Evolutionary conservation across 1,140 invertebrate genomes (phyloP), one percentile per base, ranked within the genome.

Genomic region (Platorchestia sp.): DNA sequence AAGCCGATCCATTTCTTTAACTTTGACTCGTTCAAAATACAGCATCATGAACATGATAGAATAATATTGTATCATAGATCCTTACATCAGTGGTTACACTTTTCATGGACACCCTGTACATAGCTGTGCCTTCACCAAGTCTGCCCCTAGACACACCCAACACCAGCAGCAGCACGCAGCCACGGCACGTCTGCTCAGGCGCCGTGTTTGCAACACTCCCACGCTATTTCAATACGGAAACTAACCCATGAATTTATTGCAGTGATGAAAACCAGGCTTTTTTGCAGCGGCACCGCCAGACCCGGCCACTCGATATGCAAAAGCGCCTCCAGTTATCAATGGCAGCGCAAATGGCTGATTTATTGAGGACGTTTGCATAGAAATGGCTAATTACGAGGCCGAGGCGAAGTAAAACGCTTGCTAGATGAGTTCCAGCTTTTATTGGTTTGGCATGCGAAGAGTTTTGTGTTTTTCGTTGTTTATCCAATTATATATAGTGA

Each of bases 371-470:
- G 45, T 93, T 93, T 93, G 91, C 91, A 93, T 93, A 47, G 91
- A 93, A 93, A 93, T 93, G 91, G 91, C 91, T 93, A 93, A 89
- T 89, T 89, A 41, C 10, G 87, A 42, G n/a, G 10, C 87, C 87
- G 5, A 42, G 41, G 41, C 36, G 42, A 89, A 89, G 42, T 89
- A 89, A 41, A 89, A 89, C 87, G 43, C 42, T 42, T 89, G 36
- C 87, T 14, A 44, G 43, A 89, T 41, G 87, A 89, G 43, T 44
- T 89, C 42, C 14, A 89, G n/a, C 41, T 89, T 89, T 43, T 89
- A 89, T 89, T 42, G 87, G n/a, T 27, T 19, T 10, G 27, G 59
- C 14, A 75, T 22, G 19, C 6, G 6, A 51, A 7, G 19, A 19
- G 19, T 51, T 51, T 51, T 51, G 47, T 19, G 47, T 19, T 51